Percentiles rank a stretch among this genome's conserved stretches.
Evolutionary conservation across 2,888 invertebrate species (phyloP).

Genomic region (Nipponacmea schrenckii): DNA sequence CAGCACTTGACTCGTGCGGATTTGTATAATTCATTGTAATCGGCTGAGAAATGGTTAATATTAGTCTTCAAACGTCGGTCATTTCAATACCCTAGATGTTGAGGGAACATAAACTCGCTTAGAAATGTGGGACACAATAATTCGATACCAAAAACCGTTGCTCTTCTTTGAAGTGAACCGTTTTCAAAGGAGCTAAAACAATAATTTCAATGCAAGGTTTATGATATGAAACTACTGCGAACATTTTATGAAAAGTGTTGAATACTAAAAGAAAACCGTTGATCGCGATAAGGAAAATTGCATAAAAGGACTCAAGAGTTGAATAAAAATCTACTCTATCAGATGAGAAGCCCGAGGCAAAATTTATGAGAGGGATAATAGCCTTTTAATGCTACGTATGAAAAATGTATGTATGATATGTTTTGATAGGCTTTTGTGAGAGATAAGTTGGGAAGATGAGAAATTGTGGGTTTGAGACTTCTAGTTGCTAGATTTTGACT

Average conservation of each 20-base stretch:
- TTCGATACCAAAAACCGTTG: not conserved
- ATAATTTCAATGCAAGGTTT: no score
- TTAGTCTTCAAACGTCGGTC: no score
- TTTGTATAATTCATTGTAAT: not conserved
- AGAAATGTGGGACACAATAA: not conserved
- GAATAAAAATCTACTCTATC: not conserved
- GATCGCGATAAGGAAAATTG: conserved; percentile 4
- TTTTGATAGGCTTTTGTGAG: not conserved
- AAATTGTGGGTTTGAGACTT: conserved; percentile 1
- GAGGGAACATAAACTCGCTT: not conserved
- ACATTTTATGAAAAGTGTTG: no score
- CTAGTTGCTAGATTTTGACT: not conserved
- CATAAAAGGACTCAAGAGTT: not conserved
- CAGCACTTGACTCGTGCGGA: not conserved
- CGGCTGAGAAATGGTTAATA: not conserved
- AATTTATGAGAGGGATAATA: not conserved
- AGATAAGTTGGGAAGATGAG: conserved; percentile 1
- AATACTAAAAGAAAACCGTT: not conserved
- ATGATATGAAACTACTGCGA: no score
- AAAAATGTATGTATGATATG: conserved; percentile 1
- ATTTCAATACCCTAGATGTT: not conserved
- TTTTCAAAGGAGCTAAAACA: not conserved
- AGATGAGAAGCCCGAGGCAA: not conserved
- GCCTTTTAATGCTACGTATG: not conserved
- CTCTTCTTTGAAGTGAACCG: not conserved